phyloP scores from a whole-genome alignment of 2,888 invertebrate genomes.

The Epistrophe eligans region DNA sequence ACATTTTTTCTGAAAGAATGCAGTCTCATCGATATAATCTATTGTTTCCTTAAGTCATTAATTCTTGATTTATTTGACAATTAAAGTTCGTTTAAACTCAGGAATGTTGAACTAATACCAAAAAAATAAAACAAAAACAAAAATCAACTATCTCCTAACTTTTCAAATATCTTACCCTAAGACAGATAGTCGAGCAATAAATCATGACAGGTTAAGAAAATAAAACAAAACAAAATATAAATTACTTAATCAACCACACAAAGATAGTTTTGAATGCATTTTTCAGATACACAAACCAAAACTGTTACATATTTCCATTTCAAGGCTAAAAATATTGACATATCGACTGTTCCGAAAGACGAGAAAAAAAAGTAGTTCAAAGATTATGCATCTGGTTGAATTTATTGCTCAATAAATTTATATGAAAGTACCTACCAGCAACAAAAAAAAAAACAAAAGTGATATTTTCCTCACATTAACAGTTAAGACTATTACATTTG shows the following conservation, averaged over 20 bases:
- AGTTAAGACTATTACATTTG: slow-evolving; percentile 32
- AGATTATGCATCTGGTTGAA: slow-evolving; percentile 46
- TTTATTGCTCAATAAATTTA: slow-evolving; percentile 52
- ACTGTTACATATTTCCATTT: slow-evolving; percentile 15
- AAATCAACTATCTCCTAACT: neutral
- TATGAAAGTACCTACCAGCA: neutral
- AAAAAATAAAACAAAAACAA: neutral
- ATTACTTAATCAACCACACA: slow-evolving; percentile 33
- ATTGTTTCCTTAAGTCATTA: neutral
- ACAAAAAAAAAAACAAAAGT: neutral
- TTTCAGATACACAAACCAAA: slow-evolving; percentile 4
- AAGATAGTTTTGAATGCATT: slow-evolving; percentile 35
- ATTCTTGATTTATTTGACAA: neutral
- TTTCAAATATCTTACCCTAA: slow-evolving; percentile 27
- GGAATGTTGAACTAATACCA: neutral
- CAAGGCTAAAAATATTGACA: slow-evolving; percentile 38
- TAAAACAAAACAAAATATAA: neutral
- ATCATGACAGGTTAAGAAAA: slow-evolving; percentile 4
- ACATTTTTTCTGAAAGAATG: neutral
- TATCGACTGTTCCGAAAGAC: slow-evolving; percentile 17
- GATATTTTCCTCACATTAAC: slow-evolving; percentile 24
- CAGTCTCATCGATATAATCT: neutral
- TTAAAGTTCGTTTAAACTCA: neutral
- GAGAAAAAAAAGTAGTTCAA: slow-evolving; percentile 40
- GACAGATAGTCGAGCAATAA: slow-evolving; percentile 22